A percentile compares a stretch with the other conserved stretches of the same genome.
Conservation (phyloP, 2,113 vertebrate genomes). For the Syrrhaptes paradoxus region DNA sequence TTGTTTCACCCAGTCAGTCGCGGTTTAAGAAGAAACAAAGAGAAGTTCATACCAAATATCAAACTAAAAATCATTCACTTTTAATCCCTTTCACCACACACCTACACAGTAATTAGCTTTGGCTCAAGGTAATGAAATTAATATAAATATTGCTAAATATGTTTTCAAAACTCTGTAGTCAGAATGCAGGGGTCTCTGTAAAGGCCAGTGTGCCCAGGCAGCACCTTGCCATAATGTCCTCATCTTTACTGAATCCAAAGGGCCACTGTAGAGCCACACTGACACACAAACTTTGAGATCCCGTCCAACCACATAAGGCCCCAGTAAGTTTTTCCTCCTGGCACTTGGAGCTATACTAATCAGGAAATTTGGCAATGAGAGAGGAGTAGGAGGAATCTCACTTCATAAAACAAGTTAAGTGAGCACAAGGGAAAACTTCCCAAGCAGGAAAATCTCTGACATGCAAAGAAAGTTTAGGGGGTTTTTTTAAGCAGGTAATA, state of each 20-base stretch:
- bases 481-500: background rate
- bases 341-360: background rate
- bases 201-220: background rate
- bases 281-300: background rate
- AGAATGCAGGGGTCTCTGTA: background rate
- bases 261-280: background rate
- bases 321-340: background rate
- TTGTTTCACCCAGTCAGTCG: background rate
- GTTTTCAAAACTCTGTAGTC: background rate
- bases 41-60: background rate
- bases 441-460: background rate
- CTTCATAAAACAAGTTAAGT: slow-evolving; percentile 34
- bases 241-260: background rate
- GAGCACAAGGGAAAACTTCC: background rate
- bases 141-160: background rate
- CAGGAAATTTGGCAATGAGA: background rate
- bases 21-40: background rate
- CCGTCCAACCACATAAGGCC: background rate
- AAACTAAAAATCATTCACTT: background rate
- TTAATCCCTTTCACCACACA: background rate
- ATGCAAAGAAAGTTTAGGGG: background rate
- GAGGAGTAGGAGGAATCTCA: background rate
- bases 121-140: background rate
- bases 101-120: background rate
- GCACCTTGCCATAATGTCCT: rapidly evolving